Evolutionary conservation across 2,113 vertebrate genomes (phyloP).

Genomic region (Odobenus rosmarus): DNA sequence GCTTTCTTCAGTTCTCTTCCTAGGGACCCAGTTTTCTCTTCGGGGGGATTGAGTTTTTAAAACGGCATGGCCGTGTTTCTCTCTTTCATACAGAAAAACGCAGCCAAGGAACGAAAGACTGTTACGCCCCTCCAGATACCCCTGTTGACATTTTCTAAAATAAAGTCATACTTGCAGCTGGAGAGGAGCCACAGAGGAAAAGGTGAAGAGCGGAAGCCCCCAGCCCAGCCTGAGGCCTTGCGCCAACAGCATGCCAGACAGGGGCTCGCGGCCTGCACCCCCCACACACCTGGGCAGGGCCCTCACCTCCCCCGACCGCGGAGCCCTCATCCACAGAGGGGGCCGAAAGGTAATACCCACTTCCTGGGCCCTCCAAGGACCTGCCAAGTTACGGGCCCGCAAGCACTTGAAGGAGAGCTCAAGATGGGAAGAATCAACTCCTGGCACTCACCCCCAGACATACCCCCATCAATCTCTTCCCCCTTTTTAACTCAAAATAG

Average conservation of each 20-base stretch:
- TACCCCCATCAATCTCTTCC: accelerated
- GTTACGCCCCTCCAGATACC: background rate
- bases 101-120: background rate
- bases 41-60: background rate
- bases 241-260: accelerated
- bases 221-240: accelerated
- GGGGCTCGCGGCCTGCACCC: accelerated
- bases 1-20: background rate
- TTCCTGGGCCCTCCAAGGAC: too few species aligned
- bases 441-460: accelerated
- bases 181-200: background rate
- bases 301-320: accelerated
- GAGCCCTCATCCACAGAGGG: background rate
- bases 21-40: background rate
- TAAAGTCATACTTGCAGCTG: accelerated
- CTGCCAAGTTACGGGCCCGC: accelerated
- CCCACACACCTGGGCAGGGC: accelerated
- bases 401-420: background rate
- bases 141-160: background rate
- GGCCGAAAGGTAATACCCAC: accelerated
- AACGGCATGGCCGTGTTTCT: background rate
- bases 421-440: accelerated
- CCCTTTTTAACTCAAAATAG: background rate
- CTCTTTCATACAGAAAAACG: background rate
- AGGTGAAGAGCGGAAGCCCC: accelerated